Conservation (phyloP, 2,113 vertebrate species). For the Suncus etruscus region DNA sequence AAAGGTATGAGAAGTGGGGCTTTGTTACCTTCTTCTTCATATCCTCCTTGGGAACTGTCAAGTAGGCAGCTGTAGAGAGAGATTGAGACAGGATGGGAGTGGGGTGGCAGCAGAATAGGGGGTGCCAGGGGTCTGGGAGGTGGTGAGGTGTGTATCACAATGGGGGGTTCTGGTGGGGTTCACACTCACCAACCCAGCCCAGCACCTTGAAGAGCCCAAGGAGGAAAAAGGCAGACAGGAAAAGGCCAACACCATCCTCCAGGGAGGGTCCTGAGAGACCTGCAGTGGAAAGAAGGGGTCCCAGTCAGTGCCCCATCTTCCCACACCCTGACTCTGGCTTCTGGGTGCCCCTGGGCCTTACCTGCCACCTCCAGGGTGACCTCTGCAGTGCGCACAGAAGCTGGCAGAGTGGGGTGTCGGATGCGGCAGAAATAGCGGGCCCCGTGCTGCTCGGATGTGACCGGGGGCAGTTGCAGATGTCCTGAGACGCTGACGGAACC, state of each 20-base stretch:
- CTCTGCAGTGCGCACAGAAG: background rate
- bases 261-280: slow-evolving; percentile 78
- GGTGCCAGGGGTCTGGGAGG: background rate
- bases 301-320: background rate
- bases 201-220: slow-evolving; percentile 75
- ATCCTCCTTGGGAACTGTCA: background rate
- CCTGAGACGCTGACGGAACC: slow-evolving; percentile 89
- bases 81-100: background rate
- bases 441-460: slow-evolving; percentile 82
- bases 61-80: slow-evolving; percentile 62
- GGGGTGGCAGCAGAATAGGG: background rate
- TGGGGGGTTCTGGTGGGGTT: background rate
- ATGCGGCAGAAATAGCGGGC: slow-evolving; percentile 87
- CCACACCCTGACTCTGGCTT: accelerated
- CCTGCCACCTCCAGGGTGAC: slow-evolving; percentile 77
- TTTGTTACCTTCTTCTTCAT: slow-evolving; percentile 70
- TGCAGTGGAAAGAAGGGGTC: background rate
- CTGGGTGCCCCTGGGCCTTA: slow-evolving; percentile 14
- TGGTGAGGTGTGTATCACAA: background rate
- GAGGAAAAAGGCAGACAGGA: slow-evolving; percentile 82
- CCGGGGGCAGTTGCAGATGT: slow-evolving; percentile 81
- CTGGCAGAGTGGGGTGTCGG: slow-evolving; percentile 84
- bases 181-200: slow-evolving; percentile 74
- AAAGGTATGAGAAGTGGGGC: background rate
- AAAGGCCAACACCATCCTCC: slow-evolving; percentile 83